Percentiles rank a stretch among this genome's conserved stretches.
Conservation (phyloP, 2,113 vertebrate genomes). For the Campylomormyrus tamandua region DNA sequence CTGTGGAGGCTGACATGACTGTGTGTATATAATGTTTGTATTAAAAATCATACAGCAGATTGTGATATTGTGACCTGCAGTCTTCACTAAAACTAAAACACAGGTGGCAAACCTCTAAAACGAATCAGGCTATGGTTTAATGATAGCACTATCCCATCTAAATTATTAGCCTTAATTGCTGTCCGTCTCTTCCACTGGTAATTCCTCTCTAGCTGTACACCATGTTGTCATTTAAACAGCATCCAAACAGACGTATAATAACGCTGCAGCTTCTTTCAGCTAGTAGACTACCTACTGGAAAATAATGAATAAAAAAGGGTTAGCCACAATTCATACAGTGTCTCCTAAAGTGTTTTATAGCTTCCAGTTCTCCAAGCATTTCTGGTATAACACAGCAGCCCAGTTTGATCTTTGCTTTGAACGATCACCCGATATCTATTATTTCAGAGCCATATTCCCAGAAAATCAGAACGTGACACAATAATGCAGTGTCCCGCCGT, state of each 20-base stretch:
- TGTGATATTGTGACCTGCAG: conserved; percentile 40
- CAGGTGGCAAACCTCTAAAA: conserved; percentile 44
- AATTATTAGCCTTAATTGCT: conserved; percentile 36
- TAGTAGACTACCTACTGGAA: conserved; percentile 24
- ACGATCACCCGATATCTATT: background rate
- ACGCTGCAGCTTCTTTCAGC: conserved; percentile 14
- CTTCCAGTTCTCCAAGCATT: background rate
- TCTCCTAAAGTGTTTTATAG: conserved; percentile 25
- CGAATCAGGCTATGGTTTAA: background rate
- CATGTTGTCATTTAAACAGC: background rate
- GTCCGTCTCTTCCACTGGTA: conserved; percentile 32
- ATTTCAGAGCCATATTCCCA: conserved; percentile 47
- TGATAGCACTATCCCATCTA: background rate
- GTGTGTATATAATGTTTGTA: conserved; percentile 33
- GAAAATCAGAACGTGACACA: background rate
- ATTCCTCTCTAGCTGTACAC: conserved; percentile 25
- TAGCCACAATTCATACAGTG: conserved; percentile 41
- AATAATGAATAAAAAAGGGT: conserved; percentile 59
- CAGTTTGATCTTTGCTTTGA: background rate
- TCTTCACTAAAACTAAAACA: conserved; percentile 54
- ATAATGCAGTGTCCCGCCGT: background rate
- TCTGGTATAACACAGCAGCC: background rate
- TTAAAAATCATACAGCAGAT: conserved; percentile 26
- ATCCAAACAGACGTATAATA: background rate
- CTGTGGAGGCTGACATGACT: conserved; percentile 20